Conservation (phyloP, 2,797 vertebrate genomes). For the Neosilurus mollespiculum region DNA sequence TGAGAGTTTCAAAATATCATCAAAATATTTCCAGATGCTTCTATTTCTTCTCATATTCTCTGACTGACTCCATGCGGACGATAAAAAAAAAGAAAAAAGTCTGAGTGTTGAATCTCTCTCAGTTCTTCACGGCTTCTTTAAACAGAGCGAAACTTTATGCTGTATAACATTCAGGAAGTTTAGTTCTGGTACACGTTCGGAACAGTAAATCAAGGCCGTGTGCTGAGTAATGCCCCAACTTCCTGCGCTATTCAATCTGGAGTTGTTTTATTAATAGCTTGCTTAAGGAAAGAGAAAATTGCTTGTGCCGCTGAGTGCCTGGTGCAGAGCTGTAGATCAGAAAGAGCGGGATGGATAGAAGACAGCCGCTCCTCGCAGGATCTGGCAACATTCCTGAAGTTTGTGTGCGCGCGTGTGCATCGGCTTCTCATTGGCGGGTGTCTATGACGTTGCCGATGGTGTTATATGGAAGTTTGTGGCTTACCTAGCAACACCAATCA, state of each 20-base stretch:
- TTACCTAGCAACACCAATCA: conserved; percentile 51
- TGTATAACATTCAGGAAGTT: background rate
- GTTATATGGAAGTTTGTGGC: conserved; percentile 26
- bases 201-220: conserved; percentile 39
- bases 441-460: conserved; percentile 40
- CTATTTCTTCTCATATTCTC: too few species aligned
- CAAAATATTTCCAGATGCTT: background rate
- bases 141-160: background rate
- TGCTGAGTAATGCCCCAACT: conserved; percentile 28
- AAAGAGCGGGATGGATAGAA: conserved; percentile 20
- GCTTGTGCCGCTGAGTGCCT: conserved; percentile 21
- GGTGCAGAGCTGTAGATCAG: conserved; percentile 37
- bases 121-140: background rate
- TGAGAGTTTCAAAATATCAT: background rate
- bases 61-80: background rate
- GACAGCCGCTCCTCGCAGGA: conserved; percentile 8
- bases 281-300: conserved; percentile 42
- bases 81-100: too few species aligned
- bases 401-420: background rate
- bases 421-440: conserved; percentile 24
- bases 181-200: conserved; percentile 24
- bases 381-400: conserved; percentile 33
- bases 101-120: background rate
- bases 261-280: conserved; percentile 49
- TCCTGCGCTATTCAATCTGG: conserved; percentile 40